Evolutionary conservation across 1,140 invertebrate genomes (phyloP).

Genomic region (Musca vetustissima): DNA sequence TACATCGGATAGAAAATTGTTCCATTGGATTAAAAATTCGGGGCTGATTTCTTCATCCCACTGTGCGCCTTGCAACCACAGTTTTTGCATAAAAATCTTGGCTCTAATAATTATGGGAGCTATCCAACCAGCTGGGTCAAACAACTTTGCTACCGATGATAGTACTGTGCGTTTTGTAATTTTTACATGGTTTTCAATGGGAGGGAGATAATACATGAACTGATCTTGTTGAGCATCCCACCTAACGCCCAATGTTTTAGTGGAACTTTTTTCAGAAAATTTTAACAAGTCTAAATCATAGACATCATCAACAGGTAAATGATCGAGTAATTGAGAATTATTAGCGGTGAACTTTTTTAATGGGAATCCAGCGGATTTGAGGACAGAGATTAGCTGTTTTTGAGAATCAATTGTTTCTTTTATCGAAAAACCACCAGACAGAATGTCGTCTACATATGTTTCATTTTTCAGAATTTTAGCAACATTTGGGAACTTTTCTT

Average conservation of each 20-base stretch:
- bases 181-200: neutral
- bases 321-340: neutral
- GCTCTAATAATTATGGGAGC: slow-evolving; percentile 5
- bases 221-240: slow-evolving; percentile 5
- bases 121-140: slow-evolving; percentile 5
- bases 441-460: slow-evolving; percentile 11
- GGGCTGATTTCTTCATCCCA: neutral
- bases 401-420: neutral
- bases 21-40: neutral
- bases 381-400: neutral
- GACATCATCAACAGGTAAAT: neutral
- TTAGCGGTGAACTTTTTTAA: slow-evolving; percentile 12
- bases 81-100: slow-evolving; percentile 10
- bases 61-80: neutral
- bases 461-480: slow-evolving; percentile 1
- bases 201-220: neutral
- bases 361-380: slow-evolving; percentile 1
- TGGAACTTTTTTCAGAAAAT: neutral
- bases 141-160: neutral
- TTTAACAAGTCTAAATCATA: neutral
- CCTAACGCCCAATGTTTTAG: neutral
- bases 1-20: neutral
- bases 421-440: neutral
- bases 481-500: neutral
- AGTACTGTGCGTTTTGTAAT: neutral